Percentiles rank a stretch among this genome's conserved stretches.
phyloP scores from a whole-genome alignment of 2,113 vertebrate genomes.

The Antechinus flavipes region DNA sequence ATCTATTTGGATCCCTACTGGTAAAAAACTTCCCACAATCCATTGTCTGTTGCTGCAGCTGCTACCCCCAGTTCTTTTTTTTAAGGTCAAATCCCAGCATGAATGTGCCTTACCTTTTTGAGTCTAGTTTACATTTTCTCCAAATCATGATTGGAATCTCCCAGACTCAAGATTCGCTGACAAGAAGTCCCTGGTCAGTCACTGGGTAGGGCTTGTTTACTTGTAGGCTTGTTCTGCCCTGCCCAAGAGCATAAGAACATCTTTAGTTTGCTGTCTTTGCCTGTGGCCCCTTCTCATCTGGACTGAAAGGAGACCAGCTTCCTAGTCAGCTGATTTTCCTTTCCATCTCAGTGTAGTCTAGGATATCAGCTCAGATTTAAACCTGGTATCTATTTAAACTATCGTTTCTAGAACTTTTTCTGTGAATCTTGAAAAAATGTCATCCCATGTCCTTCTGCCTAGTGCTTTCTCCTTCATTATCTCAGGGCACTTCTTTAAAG shows the following conservation, averaged over 20 bases:
- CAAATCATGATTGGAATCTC: slow-evolving; percentile 17
- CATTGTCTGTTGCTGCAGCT: neutral
- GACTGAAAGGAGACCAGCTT: neutral
- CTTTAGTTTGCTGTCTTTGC: neutral
- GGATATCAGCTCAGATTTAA: neutral
- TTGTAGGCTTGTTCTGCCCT: neutral
- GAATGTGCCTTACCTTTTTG: neutral
- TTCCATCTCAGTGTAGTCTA: neutral
- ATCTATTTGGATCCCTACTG: neutral
- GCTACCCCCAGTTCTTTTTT: neutral
- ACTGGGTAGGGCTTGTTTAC: neutral
- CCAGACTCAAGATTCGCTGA: neutral
- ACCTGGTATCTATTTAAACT: neutral
- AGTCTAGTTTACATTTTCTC: neutral
- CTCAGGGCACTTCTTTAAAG: neutral
- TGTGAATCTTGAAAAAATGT: neutral
- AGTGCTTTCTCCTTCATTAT: neutral
- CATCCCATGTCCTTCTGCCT: neutral
- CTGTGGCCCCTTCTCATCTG: neutral
- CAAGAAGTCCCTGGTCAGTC: neutral
- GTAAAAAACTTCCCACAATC: neutral
- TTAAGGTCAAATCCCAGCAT: neutral
- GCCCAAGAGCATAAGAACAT: neutral
- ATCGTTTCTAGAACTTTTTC: neutral
- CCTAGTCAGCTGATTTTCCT: neutral